Percentiles rank a stretch among this genome's conserved stretches.
Conservation (phyloP, 2,113 vertebrate genomes). For the Xenopus tropicalis region UCB_Xtro_10.0 CM004447.2:15766001-15766500, state of each 20-base stretch:
- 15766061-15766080: too few relatives aligned
- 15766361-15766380: constrained; percentile 12
- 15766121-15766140: too few relatives aligned
- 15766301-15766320: constrained; percentile 5
- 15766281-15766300: constrained; percentile 17
- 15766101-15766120: too few relatives aligned
- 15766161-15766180: too few relatives aligned
- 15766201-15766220: too few relatives aligned
- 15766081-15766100: too few relatives aligned
- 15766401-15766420: constrained; percentile 16
- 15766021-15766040: too few relatives aligned
- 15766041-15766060: too few relatives aligned
- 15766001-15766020: too few relatives aligned
- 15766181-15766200: too few relatives aligned
- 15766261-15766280: constrained; percentile 4
- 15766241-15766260: not conserved
- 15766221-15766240: not conserved
- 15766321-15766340: constrained; percentile 9
- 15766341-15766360: constrained; percentile 26
- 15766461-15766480: constrained; percentile 31
- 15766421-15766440: constrained; percentile 41
- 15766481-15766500: not conserved
- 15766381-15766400: constrained; percentile 41
- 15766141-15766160: too few relatives aligned
- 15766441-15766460: constrained; percentile 43